Evolutionary conservation across 2,113 vertebrate species (phyloP), one percentile per base, ranked within the genome.

Genomic region (Scomber japonicus): DNA sequence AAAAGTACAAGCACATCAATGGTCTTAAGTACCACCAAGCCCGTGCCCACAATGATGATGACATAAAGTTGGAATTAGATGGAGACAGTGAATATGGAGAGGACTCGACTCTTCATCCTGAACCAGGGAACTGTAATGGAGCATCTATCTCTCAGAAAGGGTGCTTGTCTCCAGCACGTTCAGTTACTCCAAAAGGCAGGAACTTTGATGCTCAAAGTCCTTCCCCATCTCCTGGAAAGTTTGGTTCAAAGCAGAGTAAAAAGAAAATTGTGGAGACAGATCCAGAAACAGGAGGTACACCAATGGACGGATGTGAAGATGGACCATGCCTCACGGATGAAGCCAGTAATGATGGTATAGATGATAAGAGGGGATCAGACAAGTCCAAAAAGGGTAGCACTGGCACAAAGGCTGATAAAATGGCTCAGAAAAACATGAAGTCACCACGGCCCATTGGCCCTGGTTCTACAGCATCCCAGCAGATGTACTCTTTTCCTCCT

Each of bases 1-100:
- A 99, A 89, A 99, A 98, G 76, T 99, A 99, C 94, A 99, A 99
- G 96, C 98, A 99, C 96, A 99, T 99, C 88, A 99, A 99, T 0
- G 98, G 98, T 53, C 96, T 99, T 30, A 99, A 99, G 92, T 99
- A 99, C 84, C 98, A 99, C 91, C 98, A 99, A 94, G 97, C 98
- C 31, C 97, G 98, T 0, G 98, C 98, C 0, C 98, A 99, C 84
- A 99, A 97, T 0, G 97, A 99, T 0, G 97, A 98, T 0, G 97
- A 99, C 80, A 96, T 97, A 85, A 99, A 99, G 88, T 94, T 97
- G 13, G 98, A 99, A 77, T 94, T 96, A 0, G 98, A 99, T 0
- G 96, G 95, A 69, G 98, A 99, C 86, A 99, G 97, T 0, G 98
- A 99, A 85, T 98, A 96, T 0, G 97, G 97, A 0, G 98, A 99